Percentiles rank a stretch among this genome's conserved stretches.
Conservation (phyloP, 2,888 invertebrate genomes). For the Cephus pulcher region DNA sequence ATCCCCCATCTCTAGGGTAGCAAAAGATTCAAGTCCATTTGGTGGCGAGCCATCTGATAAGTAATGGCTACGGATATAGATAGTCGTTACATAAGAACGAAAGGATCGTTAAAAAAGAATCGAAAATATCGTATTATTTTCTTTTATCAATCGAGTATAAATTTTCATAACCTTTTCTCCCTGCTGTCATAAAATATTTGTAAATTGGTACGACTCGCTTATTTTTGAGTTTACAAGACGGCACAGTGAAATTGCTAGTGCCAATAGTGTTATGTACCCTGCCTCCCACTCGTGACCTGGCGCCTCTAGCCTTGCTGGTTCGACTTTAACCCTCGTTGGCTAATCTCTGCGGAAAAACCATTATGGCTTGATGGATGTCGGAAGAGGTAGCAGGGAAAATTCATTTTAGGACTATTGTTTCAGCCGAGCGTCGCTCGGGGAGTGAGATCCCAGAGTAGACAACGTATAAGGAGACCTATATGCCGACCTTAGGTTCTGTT, state of each 20-base stretch:
- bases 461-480: background rate
- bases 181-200: no score
- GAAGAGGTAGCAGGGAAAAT: background rate
- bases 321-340: no score
- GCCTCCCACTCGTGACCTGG: no score
- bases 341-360: no score
- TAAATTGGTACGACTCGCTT: no score
- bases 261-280: no score
- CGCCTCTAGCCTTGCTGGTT: no score
- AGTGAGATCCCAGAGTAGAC: background rate
- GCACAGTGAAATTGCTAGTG: no score
- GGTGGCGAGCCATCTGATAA: slow-evolving; percentile 23
- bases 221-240: no score
- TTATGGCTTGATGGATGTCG: background rate
- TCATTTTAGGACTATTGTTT: slow-evolving; percentile 1
- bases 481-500: background rate
- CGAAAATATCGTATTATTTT: no score
- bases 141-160: no score
- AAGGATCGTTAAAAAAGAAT: background rate
- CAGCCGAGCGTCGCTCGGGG: background rate
- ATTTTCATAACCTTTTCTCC: no score
- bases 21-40: slow-evolving; percentile 35
- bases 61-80: slow-evolving; percentile 6
- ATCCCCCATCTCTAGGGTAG: slow-evolving; percentile 11
- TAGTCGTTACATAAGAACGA: background rate